phyloP scores from a whole-genome alignment of 2,113 vertebrate genomes.

The Entomyzon cyanotis region DNA sequence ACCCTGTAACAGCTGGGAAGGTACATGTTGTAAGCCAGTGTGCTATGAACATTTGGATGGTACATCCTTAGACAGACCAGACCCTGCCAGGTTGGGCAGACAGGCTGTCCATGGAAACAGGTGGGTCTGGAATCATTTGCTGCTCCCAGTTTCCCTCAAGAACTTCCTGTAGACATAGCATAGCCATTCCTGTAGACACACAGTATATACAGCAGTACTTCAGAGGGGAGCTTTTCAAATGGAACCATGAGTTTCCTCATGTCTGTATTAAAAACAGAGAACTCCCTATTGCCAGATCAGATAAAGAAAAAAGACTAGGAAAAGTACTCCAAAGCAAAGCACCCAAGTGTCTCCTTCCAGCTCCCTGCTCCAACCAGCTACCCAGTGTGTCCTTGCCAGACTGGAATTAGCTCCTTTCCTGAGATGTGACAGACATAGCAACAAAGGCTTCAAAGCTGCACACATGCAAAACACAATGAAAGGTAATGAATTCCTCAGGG shows the following conservation, averaged over 20 bases:
- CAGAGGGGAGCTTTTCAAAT: not conserved
- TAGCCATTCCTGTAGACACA: not conserved
- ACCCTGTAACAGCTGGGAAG: not conserved
- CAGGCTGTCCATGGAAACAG: not conserved
- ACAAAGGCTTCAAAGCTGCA: not conserved
- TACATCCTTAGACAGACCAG: not conserved
- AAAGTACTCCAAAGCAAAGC: not conserved
- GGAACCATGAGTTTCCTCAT: not conserved
- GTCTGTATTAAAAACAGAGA: not conserved
- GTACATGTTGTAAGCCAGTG: not conserved
- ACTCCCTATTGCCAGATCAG: not conserved
- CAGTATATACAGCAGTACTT: not conserved
- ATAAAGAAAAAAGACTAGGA: not conserved
- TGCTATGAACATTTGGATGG: rapidly evolving
- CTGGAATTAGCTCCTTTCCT: not conserved
- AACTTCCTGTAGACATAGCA: not conserved
- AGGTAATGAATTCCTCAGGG: not conserved
- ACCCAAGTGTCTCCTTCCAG: not conserved
- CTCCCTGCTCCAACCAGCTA: not conserved
- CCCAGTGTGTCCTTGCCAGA: not conserved
- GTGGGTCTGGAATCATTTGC: not conserved
- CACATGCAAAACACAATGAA: not conserved
- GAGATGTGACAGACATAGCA: not conserved
- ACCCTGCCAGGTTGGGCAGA: not conserved
- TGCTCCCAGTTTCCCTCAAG: not conserved